Evolutionary conservation across 2,113 vertebrate species (phyloP), one percentile per base, ranked within the genome.

Genomic region (Corythoichthys intestinalis): DNA sequence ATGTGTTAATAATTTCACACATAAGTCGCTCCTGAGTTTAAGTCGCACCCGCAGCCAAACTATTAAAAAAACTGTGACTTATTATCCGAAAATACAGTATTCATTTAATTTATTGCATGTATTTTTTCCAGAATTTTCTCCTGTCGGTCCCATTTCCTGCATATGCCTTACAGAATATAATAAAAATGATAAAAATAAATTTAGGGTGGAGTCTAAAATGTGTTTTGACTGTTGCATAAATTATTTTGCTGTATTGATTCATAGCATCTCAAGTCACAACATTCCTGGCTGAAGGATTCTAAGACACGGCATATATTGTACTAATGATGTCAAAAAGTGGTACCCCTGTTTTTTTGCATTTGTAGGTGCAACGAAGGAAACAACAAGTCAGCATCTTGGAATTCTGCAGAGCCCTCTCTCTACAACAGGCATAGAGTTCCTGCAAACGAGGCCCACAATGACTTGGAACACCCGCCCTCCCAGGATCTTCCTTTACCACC

Each of bases 311-410:
- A 20, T 46, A 46, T 44, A 44, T 8, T 44, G 6, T 44, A 44
- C 2, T 46, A 46, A 63, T 3, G n/a, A 28, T 62, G 13, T 39
- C 37, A 38, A 17, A 46, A 61, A 49, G 13, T 56, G 38, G 17
- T 6, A n/a, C 54, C 0, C 69, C 12, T 52, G n/a, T 76, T 6
- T 47, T 20, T 84, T 8, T 66, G 63, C 35, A 49, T 69, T 69
- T 72, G 7, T 79, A 99, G 97, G 87, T 94, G 92, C 86, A 94
- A 92, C 0, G 8, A 92, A 62, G 93, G 90, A 34, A 96, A 94
- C 83, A 94, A 90, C 83, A 94, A 95, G 77, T 92, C 94, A 12
- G 82, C 74, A 0, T 90, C 93, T 7, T 98, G 94, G 96, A 97
- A 94, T 57, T 92, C 91, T 35, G 77, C 92, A 48, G 91, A 79